Conservation (phyloP, 1,140 invertebrate species). For the Homalodisca vitripennis region DNA sequence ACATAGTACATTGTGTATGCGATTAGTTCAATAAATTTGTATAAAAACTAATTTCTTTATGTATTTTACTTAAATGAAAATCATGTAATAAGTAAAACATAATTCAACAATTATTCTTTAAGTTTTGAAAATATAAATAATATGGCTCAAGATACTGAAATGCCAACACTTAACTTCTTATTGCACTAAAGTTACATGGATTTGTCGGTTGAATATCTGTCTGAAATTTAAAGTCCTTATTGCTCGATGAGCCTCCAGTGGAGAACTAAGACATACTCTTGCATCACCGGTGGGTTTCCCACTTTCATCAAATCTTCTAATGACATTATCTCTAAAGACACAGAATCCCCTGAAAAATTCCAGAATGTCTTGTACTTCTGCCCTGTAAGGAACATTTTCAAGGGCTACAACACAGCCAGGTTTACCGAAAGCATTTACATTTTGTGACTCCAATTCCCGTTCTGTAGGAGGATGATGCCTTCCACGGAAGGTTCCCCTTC, state of each 20-base stretch:
- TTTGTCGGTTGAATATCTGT: constrained; percentile 10
- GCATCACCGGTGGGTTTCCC: constrained; percentile 88
- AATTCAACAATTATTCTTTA: too few species aligned
- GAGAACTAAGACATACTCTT: constrained; percentile 7
- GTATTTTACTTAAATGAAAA: too few species aligned
- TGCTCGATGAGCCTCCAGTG: constrained; percentile 12
- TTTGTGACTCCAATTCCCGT: background rate
- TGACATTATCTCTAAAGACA: constrained; percentile 71
- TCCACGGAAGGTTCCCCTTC: constrained; percentile 43
- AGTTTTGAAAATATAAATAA: too few species aligned
- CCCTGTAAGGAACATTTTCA: constrained; percentile 84
- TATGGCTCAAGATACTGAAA: too few species aligned
- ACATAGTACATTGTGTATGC: too few species aligned
- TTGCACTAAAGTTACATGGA: background rate
- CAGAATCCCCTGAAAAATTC: constrained; percentile 79
- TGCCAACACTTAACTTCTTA: too few species aligned
- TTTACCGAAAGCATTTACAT: constrained; percentile 60
- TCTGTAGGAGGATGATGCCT: background rate
- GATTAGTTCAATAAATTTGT: too few species aligned
- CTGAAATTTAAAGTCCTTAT: background rate
- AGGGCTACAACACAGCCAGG: constrained; percentile 80
- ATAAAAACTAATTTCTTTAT: too few species aligned
- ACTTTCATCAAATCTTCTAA: constrained; percentile 78
- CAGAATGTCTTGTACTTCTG: constrained; percentile 82
- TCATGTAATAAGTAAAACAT: too few species aligned